Evolutionary conservation across 2,113 vertebrate species (phyloP).

Genomic region (Rostratula benghalensis): DNA sequence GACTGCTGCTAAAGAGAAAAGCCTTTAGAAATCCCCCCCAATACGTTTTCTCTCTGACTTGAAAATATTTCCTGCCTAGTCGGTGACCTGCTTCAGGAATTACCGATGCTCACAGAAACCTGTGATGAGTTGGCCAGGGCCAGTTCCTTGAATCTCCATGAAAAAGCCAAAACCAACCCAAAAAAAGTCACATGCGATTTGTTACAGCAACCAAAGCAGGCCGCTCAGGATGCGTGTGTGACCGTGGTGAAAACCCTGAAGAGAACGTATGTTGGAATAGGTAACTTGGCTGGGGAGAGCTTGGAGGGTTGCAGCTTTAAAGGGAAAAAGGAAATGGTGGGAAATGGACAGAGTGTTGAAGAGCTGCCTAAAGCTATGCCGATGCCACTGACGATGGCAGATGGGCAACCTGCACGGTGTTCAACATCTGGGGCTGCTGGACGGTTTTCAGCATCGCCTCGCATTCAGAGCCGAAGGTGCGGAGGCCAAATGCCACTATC

Average conservation of each 20-base stretch:
- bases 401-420: fast-evolving
- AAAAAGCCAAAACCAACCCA: neutral
- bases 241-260: neutral
- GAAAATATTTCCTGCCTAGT: neutral
- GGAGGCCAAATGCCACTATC: neutral
- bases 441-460: neutral
- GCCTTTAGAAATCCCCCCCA: neutral
- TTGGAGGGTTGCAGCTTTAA: neutral
- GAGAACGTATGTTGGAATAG: neutral
- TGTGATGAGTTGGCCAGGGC: neutral
- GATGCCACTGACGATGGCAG: fast-evolving
- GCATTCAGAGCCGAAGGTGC: neutral
- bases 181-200: neutral
- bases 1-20: neutral
- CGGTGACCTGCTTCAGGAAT: neutral
- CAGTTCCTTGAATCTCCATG: neutral
- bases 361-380: neutral
- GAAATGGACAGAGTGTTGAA: neutral
- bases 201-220: neutral
- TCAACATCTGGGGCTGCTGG: neutral
- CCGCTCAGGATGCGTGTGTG: neutral
- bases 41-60: neutral
- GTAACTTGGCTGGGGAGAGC: neutral
- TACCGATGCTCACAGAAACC: neutral
- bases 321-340: neutral